A percentile compares a stretch with the other conserved stretches of the same genome.
These are phyloP conservation scores for Hippoglossus hippoglossus DNA, from an alignment of 2,797 vertebrate species.

Conservation along the genomic window DNA sequence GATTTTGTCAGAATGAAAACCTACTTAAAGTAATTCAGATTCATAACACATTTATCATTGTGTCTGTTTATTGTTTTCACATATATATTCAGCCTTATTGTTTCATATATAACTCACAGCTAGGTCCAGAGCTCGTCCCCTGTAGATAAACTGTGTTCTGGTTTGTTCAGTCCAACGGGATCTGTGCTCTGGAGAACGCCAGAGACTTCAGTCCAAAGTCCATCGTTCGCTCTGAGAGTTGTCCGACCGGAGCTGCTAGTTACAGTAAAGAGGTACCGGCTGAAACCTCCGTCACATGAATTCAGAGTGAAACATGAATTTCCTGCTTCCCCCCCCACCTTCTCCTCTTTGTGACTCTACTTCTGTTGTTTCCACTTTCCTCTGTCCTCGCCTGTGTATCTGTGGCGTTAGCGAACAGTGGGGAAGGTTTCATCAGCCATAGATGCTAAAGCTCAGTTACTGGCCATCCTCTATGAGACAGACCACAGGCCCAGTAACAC, in stretches of 20 bases:
- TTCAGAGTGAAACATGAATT: background rate
- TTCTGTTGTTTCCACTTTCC: background rate
- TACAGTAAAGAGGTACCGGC: conserved; percentile 76
- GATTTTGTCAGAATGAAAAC: no score
- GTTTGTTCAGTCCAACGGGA: conserved; percentile 55
- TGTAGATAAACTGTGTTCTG: conserved; percentile 19
- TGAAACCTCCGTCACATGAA: background rate
- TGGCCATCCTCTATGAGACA: conserved; percentile 96
- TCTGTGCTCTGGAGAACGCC: conserved; percentile 21
- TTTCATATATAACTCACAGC: no score
- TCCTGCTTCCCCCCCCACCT: background rate
- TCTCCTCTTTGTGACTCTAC: conserved; percentile 19
- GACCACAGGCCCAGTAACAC: conserved; percentile 92
- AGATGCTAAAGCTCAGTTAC: conserved; percentile 92
- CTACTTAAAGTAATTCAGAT: no score
- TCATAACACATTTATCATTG: no score
- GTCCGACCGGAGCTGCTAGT: conserved; percentile 58
- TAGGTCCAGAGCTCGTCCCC: no score
- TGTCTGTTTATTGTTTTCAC: background rate
- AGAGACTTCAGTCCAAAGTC: conserved; percentile 44
- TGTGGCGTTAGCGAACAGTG: conserved; percentile 88
- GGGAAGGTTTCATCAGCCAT: conserved; percentile 93
- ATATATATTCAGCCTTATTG: no score
- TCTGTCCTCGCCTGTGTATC: conserved; percentile 19
- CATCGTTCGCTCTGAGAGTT: conserved; percentile 65